Conservation (phyloP, 2,113 vertebrate genomes). For the Nasalis larvatus region DNA sequence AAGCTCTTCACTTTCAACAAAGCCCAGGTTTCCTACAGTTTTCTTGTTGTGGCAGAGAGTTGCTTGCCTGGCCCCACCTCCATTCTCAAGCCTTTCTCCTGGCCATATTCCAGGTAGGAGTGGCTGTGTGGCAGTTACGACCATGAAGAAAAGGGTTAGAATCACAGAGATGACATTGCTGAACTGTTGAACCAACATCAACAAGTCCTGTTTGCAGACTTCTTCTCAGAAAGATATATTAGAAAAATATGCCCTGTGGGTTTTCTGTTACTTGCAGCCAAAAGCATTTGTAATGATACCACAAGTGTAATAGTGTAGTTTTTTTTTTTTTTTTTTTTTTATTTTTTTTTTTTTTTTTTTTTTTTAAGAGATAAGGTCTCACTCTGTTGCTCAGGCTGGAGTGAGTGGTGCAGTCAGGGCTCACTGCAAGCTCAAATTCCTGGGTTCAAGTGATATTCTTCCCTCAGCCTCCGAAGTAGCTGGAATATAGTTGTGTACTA, state of each 20-base stretch:
- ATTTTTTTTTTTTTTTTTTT: neutral
- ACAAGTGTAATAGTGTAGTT: accelerated
- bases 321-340: neutral
- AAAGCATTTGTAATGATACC: neutral
- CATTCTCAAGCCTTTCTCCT: neutral
- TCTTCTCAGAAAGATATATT: neutral
- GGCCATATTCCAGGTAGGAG: neutral
- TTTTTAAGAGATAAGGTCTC: too few species aligned
- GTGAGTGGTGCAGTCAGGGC: too few species aligned
- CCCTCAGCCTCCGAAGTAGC: too few species aligned
- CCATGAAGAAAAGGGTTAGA: neutral
- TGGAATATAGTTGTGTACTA: too few species aligned
- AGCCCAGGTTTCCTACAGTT: neutral
- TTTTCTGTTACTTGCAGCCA: neutral
- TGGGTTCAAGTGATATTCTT: too few species aligned
- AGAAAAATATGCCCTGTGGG: neutral
- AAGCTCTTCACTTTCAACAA: neutral
- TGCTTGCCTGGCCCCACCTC: neutral
- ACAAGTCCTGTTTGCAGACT: neutral
- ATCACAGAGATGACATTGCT: neutral
- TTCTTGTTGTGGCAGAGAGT: neutral
- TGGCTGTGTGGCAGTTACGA: neutral
- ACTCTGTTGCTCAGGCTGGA: too few species aligned
- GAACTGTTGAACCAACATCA: neutral
- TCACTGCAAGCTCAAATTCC: too few species aligned